phyloP scores from a whole-genome alignment of 2,888 invertebrate species.

The Nephrocerus scutellatus region DNA sequence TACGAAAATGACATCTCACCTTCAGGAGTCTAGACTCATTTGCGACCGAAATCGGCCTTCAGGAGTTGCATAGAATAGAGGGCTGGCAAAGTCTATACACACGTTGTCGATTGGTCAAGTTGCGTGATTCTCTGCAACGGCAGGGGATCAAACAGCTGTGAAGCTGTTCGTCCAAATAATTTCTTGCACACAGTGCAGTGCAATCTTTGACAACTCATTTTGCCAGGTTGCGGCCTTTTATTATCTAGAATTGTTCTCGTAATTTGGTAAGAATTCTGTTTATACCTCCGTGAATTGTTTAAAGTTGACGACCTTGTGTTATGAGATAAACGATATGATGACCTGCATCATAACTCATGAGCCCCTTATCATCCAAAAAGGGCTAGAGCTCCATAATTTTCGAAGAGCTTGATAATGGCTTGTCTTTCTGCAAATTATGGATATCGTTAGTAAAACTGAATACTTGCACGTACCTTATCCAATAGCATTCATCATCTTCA shows the following conservation, averaged over 20 bases:
- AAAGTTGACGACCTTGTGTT: neutral
- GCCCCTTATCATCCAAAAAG: conserved; percentile 5
- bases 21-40: too few relatives aligned
- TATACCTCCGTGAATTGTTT: conserved; percentile 7
- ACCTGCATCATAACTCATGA: neutral
- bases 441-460: conserved; percentile 6
- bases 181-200: conserved; percentile 8
- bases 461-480: too few relatives aligned
- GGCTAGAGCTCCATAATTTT: conserved; percentile 1
- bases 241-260: conserved; percentile 8
- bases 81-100: conserved; percentile 11
- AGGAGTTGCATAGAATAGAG: too few relatives aligned
- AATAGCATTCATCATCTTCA: too few relatives aligned
- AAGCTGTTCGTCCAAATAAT: conserved; percentile 5
- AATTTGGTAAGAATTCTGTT: conserved; percentile 2
- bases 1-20: too few relatives aligned
- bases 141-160: conserved; percentile 6
- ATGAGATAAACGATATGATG: neutral
- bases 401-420: neutral
- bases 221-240: conserved; percentile 4
- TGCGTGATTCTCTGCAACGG: conserved; percentile 2
- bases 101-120: conserved; percentile 9
- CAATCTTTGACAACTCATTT: conserved; percentile 4
- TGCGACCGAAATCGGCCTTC: too few relatives aligned
- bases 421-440: neutral